Evolutionary conservation across 2,113 vertebrate genomes (phyloP).

Genomic region (Axis porcinus): DNA sequence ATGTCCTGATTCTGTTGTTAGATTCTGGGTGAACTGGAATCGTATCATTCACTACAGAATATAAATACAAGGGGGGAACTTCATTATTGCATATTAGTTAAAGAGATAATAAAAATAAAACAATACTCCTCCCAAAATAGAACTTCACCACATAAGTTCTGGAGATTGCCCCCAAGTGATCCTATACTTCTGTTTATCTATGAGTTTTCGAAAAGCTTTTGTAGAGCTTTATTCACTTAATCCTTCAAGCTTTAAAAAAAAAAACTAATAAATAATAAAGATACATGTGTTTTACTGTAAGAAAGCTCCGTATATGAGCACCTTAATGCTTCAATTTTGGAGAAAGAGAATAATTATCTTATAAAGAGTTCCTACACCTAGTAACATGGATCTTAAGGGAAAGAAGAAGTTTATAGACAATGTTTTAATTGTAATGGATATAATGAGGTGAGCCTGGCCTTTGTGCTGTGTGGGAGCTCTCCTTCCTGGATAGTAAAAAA

Average conservation of each 20-base stretch:
- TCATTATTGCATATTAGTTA: background rate
- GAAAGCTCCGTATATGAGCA: background rate
- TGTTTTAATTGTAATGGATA: background rate
- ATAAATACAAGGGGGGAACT: background rate
- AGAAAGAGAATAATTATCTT: background rate
- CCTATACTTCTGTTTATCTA: background rate
- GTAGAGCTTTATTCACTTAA: background rate
- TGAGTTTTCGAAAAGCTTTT: background rate
- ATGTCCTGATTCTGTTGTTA: background rate
- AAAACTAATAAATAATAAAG: background rate
- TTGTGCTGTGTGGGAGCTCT: background rate
- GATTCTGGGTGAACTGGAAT: background rate
- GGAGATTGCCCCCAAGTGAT: background rate
- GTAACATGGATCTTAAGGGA: background rate
- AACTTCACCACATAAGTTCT: background rate
- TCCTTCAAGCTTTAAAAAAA: background rate
- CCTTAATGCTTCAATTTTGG: background rate
- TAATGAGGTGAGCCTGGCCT: background rate
- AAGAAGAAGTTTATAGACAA: background rate
- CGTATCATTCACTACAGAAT: background rate
- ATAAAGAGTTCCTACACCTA: background rate
- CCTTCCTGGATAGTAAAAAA: background rate
- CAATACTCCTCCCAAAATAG: background rate
- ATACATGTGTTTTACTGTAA: background rate
- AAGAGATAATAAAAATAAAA: background rate